Conservation (phyloP, 92 coral and sea anemone species). For the Pocillopora grandis region DNA sequence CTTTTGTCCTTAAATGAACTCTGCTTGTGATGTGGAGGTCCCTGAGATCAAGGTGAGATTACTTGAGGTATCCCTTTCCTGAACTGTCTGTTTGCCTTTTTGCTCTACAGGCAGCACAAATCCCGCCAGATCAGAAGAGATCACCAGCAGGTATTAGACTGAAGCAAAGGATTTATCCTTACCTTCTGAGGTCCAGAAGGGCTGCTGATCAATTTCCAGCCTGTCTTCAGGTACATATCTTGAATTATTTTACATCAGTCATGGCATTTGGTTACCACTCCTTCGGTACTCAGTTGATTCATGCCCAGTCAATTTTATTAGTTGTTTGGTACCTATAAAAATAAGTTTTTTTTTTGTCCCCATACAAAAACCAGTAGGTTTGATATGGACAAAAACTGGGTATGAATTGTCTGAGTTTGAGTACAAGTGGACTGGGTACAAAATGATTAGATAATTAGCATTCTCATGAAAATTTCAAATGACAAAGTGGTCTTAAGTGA, state of each 20-base stretch:
- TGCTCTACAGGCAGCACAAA: constrained; percentile 23
- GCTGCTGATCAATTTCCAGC: constrained; percentile 94
- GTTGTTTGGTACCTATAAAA: no score
- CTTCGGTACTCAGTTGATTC: no score
- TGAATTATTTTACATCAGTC: not conserved
- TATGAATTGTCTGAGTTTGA: no score
- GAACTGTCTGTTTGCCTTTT: not conserved
- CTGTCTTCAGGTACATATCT: constrained; percentile 75
- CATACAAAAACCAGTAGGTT: not conserved
- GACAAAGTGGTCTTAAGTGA: no score
- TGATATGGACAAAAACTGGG: not conserved
- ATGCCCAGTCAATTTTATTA: no score
- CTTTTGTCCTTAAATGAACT: no score
- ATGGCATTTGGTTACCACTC: not conserved
- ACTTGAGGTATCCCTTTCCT: not conserved
- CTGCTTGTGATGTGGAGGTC: not conserved
- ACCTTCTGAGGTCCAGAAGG: constrained; percentile 82
- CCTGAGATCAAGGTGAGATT: not conserved
- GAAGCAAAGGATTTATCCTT: constrained; percentile 88
- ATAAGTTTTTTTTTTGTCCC: not conserved
- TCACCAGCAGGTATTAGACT: constrained; percentile 78
- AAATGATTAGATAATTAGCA: no score
- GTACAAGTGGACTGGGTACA: not conserved
- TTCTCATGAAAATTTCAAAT: no score
- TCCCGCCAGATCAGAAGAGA: constrained; percentile 64